phyloP scores from a whole-genome alignment of 2,113 vertebrate species.

The Illadopsis cleaveri region DNA sequence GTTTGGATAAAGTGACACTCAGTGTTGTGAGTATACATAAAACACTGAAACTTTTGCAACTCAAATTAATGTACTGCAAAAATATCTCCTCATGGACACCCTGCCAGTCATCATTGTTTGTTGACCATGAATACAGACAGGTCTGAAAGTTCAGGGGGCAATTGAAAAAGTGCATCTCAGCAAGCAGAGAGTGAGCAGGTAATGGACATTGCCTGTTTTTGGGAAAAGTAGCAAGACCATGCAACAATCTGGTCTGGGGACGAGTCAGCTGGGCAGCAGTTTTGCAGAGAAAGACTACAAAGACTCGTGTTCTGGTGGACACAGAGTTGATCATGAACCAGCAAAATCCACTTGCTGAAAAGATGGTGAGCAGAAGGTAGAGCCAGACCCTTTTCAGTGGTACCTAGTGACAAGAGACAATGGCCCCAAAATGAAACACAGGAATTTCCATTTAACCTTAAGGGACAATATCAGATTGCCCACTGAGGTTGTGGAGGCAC shows the following conservation, averaged over 20 bases:
- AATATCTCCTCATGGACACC: constrained; percentile 23
- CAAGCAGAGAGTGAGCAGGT: neutral
- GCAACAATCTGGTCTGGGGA: neutral
- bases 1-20: constrained; percentile 46
- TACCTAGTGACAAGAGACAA: neutral
- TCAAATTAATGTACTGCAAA: constrained; percentile 51
- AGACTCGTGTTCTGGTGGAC: neutral
- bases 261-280: neutral
- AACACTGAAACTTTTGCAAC: constrained; percentile 40
- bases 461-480: neutral
- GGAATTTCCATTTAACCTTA: neutral
- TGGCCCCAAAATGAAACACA: neutral
- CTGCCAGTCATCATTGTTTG: neutral
- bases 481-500: neutral
- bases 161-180: neutral
- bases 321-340: neutral
- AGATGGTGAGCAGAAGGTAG: neutral
- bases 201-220: neutral
- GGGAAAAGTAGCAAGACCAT: neutral
- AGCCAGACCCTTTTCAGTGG: neutral
- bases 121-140: neutral
- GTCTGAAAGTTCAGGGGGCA: neutral
- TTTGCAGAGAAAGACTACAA: neutral
- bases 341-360: neutral
- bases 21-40: constrained; percentile 2